Percentiles rank a stretch among this genome's conserved stretches.
Evolutionary conservation across 1,140 invertebrate species (phyloP).

Genomic region (Platorchestia sp.): DNA sequence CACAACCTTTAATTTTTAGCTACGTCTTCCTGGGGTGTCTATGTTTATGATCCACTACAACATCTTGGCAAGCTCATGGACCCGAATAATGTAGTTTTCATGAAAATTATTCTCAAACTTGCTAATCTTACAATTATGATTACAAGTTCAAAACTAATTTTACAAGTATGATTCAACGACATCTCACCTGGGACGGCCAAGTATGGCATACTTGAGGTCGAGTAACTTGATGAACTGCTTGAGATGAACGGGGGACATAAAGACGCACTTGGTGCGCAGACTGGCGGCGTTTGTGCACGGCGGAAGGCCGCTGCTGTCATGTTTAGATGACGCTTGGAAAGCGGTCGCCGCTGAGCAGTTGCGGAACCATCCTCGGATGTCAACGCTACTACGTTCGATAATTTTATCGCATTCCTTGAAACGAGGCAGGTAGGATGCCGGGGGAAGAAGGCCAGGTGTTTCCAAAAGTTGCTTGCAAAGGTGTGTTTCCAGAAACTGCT

Average conservation of each 20-base stretch:
- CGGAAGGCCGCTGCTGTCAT: background rate
- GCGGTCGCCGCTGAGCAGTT: background rate
- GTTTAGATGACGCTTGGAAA: background rate
- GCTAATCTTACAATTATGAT: too few species aligned
- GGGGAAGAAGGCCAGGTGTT: background rate
- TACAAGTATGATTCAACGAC: too few species aligned
- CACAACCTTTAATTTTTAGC: too few species aligned
- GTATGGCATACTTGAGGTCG: conserved; percentile 34
- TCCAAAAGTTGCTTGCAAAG: background rate
- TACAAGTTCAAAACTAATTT: too few species aligned
- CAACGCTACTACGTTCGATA: background rate
- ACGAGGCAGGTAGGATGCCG: background rate
- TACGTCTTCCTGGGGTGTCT: too few species aligned
- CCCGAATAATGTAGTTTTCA: too few species aligned
- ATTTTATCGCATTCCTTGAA: background rate
- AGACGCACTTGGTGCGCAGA: background rate
- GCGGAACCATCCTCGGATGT: background rate
- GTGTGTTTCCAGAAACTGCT: too few species aligned
- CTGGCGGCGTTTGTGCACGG: background rate
- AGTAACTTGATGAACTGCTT: conserved; percentile 28
- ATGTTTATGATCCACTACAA: too few species aligned
- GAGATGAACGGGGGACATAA: background rate
- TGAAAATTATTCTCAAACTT: too few species aligned
- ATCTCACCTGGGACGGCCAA: conserved; percentile 5
- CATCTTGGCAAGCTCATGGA: background rate